Evolutionary conservation across 1,140 invertebrate species (phyloP), one percentile per base, ranked within the genome.

Genomic region (Pogonognathellus flavescens): DNA sequence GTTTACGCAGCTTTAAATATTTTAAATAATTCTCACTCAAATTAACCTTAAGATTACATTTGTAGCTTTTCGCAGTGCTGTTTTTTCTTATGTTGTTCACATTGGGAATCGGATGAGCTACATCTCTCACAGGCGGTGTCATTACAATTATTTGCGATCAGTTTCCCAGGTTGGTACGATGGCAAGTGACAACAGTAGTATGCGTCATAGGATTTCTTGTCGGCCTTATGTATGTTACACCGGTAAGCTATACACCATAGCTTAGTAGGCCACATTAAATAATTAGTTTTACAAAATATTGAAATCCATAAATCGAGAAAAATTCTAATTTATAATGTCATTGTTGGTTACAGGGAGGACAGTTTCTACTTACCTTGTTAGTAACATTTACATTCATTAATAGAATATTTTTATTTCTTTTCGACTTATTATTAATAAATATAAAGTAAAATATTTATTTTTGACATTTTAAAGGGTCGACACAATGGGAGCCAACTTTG

Each of bases 131-230:
- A 31, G 93, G 93, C 86, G 92, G 93, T 16, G 90, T 95, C 6
- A 93, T 95, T 84, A 94, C 94, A 0, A 92, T 94, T 0, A 90
- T 96, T 53, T 92, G 93, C 84, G 95, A 96, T 89, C 91, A 93
- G 57, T 96, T 94, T 89, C 94, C 94, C 1, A 89, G 90, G 11
- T 90, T 93, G n/a, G 93, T 92, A 55, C 92, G 92, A 80, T 93
- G 93, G 91, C 90, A 93, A 83, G 92, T 95, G 49, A 93, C 95
- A 0, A 6, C 20, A 16, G 88, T 90, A 0, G 91, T 93, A 2
- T 95, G 94, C 82, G 72, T 90, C 0, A 82, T 91, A 25, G 93
- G 95, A 90, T 16, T 94, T 94, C 66, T 96, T 95, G 89, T 90
- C 94, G 0, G 88, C 94, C 18, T 82, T 2, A 41, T 82, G 20